Evolutionary conservation across 2,797 vertebrate genomes (phyloP).

Genomic region (Karalla daura): DNA sequence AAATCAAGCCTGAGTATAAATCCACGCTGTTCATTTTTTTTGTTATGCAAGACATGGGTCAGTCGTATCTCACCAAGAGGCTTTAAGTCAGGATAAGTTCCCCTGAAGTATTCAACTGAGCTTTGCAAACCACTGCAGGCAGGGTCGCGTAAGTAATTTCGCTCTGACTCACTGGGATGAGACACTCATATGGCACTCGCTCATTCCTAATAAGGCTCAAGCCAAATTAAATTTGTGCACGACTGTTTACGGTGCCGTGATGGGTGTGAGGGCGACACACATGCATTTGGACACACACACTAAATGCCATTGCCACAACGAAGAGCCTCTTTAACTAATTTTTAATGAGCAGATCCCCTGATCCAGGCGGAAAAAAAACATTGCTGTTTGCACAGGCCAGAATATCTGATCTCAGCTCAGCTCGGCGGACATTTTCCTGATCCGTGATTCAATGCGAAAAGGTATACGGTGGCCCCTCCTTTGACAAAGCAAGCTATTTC

Average conservation of each 20-base stretch:
- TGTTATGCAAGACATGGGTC: not conserved
- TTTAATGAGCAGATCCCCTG: slow-evolving; percentile 23
- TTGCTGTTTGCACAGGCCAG: not conserved
- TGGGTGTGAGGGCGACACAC: slow-evolving; percentile 22
- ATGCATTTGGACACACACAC: not conserved
- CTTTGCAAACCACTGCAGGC: slow-evolving; percentile 14
- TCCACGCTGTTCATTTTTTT: slow-evolving; percentile 8
- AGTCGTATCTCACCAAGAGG: not conserved
- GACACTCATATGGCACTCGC: slow-evolving; percentile 28
- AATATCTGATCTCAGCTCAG: slow-evolving; percentile 17
- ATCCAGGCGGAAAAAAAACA: not conserved
- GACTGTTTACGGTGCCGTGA: slow-evolving; percentile 40
- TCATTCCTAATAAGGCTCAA: slow-evolving; percentile 24
- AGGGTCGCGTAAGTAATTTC: slow-evolving; percentile 8
- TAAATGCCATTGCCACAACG: slow-evolving; percentile 36
- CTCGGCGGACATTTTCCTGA: not conserved
- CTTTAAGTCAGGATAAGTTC: not conserved
- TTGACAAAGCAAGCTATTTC: slow-evolving; percentile 52
- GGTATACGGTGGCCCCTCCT: slow-evolving; percentile 6
- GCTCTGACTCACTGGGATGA: slow-evolving; percentile 22
- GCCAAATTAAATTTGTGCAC: slow-evolving; percentile 42
- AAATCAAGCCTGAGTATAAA: not conserved
- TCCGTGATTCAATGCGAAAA: slow-evolving; percentile 26
- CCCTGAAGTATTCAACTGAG: slow-evolving; percentile 3
- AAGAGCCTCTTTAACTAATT: slow-evolving; percentile 40